Percentiles rank a stretch among this genome's conserved stretches.
Evolutionary conservation across 2,113 vertebrate species (phyloP).

Genomic region (Xiphorhynchus elegans): DNA sequence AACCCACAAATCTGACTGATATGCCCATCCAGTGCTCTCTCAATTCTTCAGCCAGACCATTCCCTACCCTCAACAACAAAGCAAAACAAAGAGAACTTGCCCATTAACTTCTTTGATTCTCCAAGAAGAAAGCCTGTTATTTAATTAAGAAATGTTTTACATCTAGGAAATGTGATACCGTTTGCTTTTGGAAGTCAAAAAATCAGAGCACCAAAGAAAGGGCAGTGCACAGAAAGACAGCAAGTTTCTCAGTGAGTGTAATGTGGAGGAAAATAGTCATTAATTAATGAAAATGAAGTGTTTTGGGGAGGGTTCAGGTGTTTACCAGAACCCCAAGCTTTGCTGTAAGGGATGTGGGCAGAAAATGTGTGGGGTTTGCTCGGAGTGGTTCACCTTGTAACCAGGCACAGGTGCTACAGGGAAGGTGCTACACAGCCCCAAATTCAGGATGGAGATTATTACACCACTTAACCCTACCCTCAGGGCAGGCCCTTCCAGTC

Average conservation of each 20-base stretch:
- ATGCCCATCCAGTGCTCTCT: background rate
- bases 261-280: background rate
- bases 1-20: background rate
- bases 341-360: background rate
- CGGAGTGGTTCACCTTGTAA: background rate
- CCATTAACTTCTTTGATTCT: background rate
- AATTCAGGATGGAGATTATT: background rate
- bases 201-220: background rate
- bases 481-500: background rate
- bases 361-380: background rate
- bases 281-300: background rate
- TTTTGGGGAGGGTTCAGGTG: background rate
- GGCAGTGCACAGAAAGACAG: background rate
- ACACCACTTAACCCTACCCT: slow-evolving; percentile 29
- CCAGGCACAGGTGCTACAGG: background rate
- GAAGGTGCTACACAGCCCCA: background rate
- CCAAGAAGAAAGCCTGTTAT: background rate
- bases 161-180: background rate
- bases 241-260: background rate
- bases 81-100: background rate
- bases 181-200: background rate
- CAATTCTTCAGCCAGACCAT: background rate
- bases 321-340: background rate
- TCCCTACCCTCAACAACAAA: background rate
- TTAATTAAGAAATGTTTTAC: background rate